These are phyloP conservation scores for Psilopsiagon aymara DNA, from an alignment of 2,113 vertebrate genomes.

Conservation along the genomic window DNA sequence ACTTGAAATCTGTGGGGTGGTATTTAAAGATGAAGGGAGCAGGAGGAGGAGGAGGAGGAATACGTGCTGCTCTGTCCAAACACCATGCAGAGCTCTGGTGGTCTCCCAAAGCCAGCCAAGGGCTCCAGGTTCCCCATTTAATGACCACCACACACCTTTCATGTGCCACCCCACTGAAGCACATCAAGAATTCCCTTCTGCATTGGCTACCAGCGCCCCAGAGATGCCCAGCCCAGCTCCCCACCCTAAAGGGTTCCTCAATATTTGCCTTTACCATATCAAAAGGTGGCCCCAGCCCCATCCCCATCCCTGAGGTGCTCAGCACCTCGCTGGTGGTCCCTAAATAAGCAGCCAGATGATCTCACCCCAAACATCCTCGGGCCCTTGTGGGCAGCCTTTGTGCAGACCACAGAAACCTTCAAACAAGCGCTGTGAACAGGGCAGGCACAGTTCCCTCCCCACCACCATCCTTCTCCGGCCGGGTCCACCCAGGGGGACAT, in stretches of 20 bases:
- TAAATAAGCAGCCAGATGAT: not conserved
- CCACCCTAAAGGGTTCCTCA: not conserved
- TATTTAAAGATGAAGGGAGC: constrained; percentile 45
- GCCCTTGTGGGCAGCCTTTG: not conserved
- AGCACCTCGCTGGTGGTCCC: constrained; percentile 67
- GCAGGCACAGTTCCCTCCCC: not conserved
- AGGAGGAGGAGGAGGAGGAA: not conserved
- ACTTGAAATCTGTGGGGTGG: not conserved
- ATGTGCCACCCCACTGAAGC: not conserved
- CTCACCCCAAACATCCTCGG: constrained; percentile 19
- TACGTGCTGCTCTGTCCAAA: not conserved
- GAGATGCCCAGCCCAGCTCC: not conserved
- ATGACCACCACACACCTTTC: not conserved
- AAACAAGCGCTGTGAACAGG: constrained; percentile 54
- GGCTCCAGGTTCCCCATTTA: not conserved
- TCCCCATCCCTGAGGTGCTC: not conserved
- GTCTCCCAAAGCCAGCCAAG: constrained; percentile 7
- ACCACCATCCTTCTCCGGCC: not conserved
- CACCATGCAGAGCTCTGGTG: not conserved
- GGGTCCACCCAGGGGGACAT: constrained; percentile 22
- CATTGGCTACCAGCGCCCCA: not conserved
- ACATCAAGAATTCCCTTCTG: not conserved
- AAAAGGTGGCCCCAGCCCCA: constrained; percentile 21
- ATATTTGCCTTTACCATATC: constrained; percentile 42
- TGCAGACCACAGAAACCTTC: constrained; percentile 69